phyloP scores from a whole-genome alignment of 2,888 invertebrate species.

The Sturmia bella region DNA sequence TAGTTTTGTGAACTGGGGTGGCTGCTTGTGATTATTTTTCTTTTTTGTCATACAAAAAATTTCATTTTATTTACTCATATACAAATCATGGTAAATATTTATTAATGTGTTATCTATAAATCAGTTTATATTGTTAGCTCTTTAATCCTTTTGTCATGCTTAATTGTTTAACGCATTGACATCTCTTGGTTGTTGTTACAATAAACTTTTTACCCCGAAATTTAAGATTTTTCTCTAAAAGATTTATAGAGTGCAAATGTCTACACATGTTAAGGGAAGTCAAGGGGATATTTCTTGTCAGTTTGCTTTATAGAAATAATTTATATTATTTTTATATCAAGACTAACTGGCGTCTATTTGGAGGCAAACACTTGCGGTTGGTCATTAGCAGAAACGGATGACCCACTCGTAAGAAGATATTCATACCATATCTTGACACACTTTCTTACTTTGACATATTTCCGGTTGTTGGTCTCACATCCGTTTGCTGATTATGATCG shows the following conservation, averaged over 20 bases:
- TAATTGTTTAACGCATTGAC: constrained; percentile 38
- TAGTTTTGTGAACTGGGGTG: constrained; percentile 50
- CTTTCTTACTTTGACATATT: background rate
- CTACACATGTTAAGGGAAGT: constrained; percentile 45
- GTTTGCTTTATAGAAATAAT: constrained; percentile 39
- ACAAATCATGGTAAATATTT: constrained; percentile 46
- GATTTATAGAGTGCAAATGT: constrained; percentile 68
- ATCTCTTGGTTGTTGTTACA: constrained; percentile 9
- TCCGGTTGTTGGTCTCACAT: constrained; percentile 43
- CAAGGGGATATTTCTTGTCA: constrained; percentile 38
- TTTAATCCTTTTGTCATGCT: constrained; percentile 53
- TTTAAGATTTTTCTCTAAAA: constrained; percentile 28
- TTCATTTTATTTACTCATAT: constrained; percentile 22
- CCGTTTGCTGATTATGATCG: constrained; percentile 64
- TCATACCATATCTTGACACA: constrained; percentile 9
- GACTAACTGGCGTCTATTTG: constrained; percentile 26
- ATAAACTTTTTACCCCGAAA: constrained; percentile 12
- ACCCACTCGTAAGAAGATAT: constrained; percentile 29
- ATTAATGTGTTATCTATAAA: constrained; percentile 58
- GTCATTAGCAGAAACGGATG: background rate
- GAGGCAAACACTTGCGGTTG: constrained; percentile 20
- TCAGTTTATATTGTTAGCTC: constrained; percentile 35
- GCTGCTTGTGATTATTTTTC: constrained; percentile 7
- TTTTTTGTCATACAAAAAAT: constrained; percentile 7
- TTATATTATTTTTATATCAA: constrained; percentile 31